phyloP scores from a whole-genome alignment of 1,140 invertebrate genomes.

The Papilio aristodemus region DNA sequence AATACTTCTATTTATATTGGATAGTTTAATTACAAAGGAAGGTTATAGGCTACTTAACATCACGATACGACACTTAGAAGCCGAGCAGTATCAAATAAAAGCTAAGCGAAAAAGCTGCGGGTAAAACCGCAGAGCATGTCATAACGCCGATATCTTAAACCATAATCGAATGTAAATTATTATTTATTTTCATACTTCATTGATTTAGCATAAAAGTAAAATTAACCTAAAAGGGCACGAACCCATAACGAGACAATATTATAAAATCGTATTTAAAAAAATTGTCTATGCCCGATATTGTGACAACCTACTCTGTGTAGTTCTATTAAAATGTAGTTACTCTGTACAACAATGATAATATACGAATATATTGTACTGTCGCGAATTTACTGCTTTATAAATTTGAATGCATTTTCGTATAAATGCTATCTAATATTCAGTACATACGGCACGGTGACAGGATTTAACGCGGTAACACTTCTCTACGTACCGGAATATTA shows the following conservation, averaged over 20 bases:
- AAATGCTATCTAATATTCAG: conserved; percentile 15
- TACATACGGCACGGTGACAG: neutral
- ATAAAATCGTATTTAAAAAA: neutral
- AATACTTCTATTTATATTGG: no score
- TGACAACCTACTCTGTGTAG: neutral
- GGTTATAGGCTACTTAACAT: no score
- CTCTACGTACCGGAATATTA: neutral
- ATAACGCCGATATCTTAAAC: no score
- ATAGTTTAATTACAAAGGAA: no score
- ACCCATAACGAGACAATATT: neutral
- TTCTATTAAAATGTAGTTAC: conserved; percentile 6
- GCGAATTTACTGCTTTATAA: conserved; percentile 10
- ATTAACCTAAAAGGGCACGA: neutral
- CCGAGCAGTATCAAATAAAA: no score
- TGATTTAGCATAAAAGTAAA: neutral
- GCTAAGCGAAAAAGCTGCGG: no score
- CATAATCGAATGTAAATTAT: no score
- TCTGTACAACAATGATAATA: neutral
- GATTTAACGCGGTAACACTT: conserved; percentile 11
- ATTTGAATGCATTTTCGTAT: conserved; percentile 5
- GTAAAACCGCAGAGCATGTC: no score
- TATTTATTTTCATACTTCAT: neutral
- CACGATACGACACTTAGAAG: no score
- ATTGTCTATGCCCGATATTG: neutral
- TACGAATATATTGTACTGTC: neutral